A percentile compares a stretch with the other conserved stretches of the same genome.
These are phyloP conservation scores for Peromyscus aztecus DNA, from an alignment of 2,797 vertebrate genomes.

Conservation along the genomic window DNA sequence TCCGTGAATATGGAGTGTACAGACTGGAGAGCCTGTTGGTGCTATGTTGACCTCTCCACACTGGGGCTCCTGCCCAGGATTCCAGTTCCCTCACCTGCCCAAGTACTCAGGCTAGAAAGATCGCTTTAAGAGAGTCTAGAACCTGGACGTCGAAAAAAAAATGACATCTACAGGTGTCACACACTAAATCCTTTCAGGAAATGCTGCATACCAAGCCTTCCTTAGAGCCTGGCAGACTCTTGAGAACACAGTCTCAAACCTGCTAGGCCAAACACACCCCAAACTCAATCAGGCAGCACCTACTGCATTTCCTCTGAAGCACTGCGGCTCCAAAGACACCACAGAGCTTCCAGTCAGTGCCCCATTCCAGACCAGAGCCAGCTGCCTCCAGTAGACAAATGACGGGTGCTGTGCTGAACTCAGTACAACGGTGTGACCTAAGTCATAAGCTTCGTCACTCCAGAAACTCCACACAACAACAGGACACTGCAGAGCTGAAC, in stretches of 20 bases:
- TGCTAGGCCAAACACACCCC: not conserved
- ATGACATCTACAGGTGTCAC: not conserved
- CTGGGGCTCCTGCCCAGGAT: not conserved
- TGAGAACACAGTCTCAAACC: not conserved
- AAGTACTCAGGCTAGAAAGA: not conserved
- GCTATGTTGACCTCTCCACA: not conserved
- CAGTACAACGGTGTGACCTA: not conserved
- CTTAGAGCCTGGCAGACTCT: not conserved
- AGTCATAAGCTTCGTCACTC: not conserved
- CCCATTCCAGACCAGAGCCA: not conserved
- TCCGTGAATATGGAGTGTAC: not conserved
- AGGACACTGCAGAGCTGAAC: not conserved
- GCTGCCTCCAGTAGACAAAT: not conserved
- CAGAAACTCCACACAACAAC: not conserved
- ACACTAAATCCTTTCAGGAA: constrained; percentile 8
- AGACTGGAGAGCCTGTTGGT: not conserved
- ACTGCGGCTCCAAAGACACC: not conserved
- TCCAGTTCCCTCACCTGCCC: not conserved
- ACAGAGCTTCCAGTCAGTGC: too few relatives aligned
- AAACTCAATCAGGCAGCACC: not conserved
- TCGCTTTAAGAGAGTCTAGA: not conserved
- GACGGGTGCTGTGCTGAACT: not conserved
- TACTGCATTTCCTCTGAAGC: not conserved
- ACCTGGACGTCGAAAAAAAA: not conserved
- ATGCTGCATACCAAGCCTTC: not conserved